Evolutionary conservation across 2,113 vertebrate genomes (phyloP).

Genomic region (Tragelaphus scriptus): DNA sequence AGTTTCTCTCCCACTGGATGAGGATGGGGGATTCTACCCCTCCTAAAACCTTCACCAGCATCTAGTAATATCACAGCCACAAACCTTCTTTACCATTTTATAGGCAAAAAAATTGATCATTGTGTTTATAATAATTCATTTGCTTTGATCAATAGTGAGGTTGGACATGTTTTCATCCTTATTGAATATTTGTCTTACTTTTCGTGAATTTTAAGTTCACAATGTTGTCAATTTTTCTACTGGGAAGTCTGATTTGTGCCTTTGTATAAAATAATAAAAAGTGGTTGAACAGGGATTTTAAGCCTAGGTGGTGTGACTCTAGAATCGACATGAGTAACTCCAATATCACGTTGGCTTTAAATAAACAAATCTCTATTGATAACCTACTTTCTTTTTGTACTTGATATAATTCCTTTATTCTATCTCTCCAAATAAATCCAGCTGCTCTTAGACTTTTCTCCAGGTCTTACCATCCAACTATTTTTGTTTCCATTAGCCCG

Average conservation of each 20-base stretch:
- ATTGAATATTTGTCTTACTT: not conserved
- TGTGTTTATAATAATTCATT: not conserved
- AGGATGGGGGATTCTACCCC: not conserved
- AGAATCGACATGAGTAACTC: not conserved
- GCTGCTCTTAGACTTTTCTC: not conserved
- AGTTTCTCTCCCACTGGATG: not conserved
- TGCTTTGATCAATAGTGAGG: not conserved
- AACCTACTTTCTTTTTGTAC: not conserved
- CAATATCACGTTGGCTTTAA: not conserved
- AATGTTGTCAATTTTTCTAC: not conserved
- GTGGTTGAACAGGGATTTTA: not conserved
- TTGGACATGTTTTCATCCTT: not conserved
- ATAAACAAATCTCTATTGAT: not conserved
- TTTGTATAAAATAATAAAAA: not conserved
- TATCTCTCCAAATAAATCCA: not conserved
- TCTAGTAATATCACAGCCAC: not conserved
- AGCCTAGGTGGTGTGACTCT: not conserved
- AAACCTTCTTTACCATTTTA: not conserved
- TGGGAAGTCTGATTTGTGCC: not conserved
- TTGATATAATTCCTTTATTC: not conserved
- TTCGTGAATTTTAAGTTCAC: not conserved
- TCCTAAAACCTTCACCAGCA: not conserved
- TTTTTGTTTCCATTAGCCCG: not conserved
- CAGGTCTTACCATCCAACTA: not conserved
- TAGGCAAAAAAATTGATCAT: not conserved